Evolutionary conservation across 2,113 vertebrate species (phyloP), one percentile per base, ranked within the genome.

Genomic region (Pedionomus torquatus): DNA sequence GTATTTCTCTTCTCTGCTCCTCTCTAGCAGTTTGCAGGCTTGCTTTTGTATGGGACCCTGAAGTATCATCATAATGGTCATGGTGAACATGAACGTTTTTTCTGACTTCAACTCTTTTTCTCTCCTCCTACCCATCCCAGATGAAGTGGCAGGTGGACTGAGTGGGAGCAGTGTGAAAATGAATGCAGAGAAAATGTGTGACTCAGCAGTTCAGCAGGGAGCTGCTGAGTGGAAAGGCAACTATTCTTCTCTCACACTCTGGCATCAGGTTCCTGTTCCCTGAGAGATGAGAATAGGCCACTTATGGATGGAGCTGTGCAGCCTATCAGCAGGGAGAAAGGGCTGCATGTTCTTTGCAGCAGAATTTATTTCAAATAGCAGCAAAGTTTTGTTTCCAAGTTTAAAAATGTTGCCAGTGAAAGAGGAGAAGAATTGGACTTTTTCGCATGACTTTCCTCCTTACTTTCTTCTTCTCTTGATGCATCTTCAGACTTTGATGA

Each of bases 141-240:
- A 95, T 95, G 95, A 97, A 95, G 87, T 95, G 94, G 89, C 96
- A 98, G 97, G 96, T 97, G 97, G 95, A 96, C 92, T 95, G 97
- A 95, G 97, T 97, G 96, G 97, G 97, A 93, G 94, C 96, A 94
- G 82, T 96, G 94, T 94, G 95, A 97, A 97, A 96, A 87, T 83
- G 81, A 96, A 85, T 69, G 94, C 90, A 83, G 89, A 83, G 90
- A 95, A 97, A 94, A 91, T 5, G 51, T 78, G 72, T 97, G 97
- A 97, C 87, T 97, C 97, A 97, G 96, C 90, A 92, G 61, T 96
- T 96, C 92, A 95, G 61, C 65, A 61, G 91, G 94, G 94, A 96
- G 93, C 92, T 92, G 76, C 64, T 63, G 94, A 94, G 94, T 31
- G 4, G 85, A 93, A 93, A 93, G 81, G 80, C 88, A 96, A 21